These are phyloP conservation scores for Lithobates pipiens DNA, from an alignment of 2,797 vertebrate genomes.

Conservation along the genomic window DNA sequence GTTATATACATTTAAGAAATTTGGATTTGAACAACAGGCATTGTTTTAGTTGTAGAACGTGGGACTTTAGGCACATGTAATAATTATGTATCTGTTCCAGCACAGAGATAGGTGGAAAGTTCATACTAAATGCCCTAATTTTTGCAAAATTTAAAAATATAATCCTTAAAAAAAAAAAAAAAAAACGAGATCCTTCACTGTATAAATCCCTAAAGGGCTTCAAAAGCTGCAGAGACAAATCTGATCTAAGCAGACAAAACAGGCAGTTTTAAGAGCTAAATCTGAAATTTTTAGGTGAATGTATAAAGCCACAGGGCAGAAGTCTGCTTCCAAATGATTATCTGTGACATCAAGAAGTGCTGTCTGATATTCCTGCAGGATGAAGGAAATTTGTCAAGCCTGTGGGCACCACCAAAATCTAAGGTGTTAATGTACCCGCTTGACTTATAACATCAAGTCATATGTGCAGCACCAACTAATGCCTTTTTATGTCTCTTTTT, in stretches of 20 bases:
- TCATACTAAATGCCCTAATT: not conserved
- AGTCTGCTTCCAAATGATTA: conserved; percentile 69
- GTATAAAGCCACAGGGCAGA: conserved; percentile 71
- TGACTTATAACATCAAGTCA: conserved; percentile 70
- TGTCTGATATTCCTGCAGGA: conserved; percentile 72
- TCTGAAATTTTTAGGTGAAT: conserved; percentile 70
- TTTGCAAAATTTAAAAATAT: not conserved
- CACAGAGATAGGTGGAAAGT: not conserved
- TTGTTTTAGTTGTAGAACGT: no score
- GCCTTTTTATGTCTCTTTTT: not conserved
- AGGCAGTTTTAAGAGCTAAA: conserved; percentile 59
- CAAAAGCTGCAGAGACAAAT: conserved; percentile 28
- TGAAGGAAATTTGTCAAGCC: conserved; percentile 70
- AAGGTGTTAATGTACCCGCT: conserved; percentile 75
- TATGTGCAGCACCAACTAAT: conserved; percentile 36
- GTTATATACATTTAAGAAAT: no score
- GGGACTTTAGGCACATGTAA: no score
- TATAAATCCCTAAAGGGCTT: conserved; percentile 5
- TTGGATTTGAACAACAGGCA: no score
- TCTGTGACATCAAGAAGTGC: conserved; percentile 72
- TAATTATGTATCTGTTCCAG: no score
- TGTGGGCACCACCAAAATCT: conserved; percentile 66
- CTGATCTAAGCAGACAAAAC: conserved; percentile 56
- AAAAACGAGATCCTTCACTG: conserved; percentile 32
- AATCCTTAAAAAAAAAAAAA: conserved; percentile 21